Evolutionary conservation across 2,113 vertebrate species (phyloP).

Genomic region (Myotis yumanensis): DNA sequence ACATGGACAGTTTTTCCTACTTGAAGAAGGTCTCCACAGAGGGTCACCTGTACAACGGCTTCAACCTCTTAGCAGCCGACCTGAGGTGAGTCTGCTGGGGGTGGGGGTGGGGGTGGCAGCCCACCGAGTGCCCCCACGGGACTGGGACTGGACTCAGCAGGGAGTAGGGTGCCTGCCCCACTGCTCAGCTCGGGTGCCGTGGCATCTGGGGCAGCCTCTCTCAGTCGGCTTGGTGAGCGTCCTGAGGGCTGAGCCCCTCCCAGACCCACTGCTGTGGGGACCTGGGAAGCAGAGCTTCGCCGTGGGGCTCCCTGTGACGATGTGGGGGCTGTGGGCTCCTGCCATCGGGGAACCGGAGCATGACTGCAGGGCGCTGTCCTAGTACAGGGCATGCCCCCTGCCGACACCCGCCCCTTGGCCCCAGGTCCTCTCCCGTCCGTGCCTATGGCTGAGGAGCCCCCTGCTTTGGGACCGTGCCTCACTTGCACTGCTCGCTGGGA

Average conservation of each 20-base stretch:
- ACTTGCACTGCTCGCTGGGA: not conserved
- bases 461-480: not conserved
- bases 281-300: too few species aligned
- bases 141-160: not conserved
- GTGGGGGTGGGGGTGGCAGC: not conserved
- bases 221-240: not conserved
- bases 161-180: not conserved
- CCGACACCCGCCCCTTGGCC: not conserved
- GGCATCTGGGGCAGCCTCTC: not conserved
- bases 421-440: too few species aligned
- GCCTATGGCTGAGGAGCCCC: not conserved
- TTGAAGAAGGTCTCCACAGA: constrained; percentile 94
- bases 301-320: not conserved
- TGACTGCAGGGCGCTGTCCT: not conserved
- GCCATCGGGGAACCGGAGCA: not conserved
- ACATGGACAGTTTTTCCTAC: constrained; percentile 93
- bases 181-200: not conserved
- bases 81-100: constrained; percentile 89
- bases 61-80: constrained; percentile 96
- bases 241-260: not conserved
- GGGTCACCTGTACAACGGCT: constrained; percentile 95
- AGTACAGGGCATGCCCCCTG: not conserved
- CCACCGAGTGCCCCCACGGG: not conserved
- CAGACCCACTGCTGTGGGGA: not conserved
- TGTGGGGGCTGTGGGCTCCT: not conserved